Conservation (phyloP, 2,113 vertebrate species). For the Phaethornis superciliosus region DNA sequence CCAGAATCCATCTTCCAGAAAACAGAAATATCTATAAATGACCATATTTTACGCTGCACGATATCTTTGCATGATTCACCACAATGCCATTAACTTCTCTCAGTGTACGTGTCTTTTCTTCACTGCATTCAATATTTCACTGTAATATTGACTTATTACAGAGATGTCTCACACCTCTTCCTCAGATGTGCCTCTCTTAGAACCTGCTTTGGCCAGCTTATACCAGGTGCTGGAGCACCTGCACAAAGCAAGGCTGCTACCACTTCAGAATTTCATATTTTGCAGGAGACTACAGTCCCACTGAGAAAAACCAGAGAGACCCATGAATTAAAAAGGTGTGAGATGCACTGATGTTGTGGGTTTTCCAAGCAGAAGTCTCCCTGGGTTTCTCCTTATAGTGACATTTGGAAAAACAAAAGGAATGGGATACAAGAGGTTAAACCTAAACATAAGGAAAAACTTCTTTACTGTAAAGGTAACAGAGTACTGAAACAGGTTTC, state of each 20-base stretch:
- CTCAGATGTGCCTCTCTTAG: not conserved
- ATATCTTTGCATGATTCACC: not conserved
- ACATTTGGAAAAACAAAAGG: not conserved
- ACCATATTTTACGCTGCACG: not conserved
- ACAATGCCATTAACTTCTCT: not conserved
- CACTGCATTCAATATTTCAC: not conserved
- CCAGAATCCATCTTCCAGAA: not conserved
- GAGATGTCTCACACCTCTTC: not conserved
- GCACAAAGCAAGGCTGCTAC: not conserved
- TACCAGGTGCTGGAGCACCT: not conserved
- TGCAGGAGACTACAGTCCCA: not conserved
- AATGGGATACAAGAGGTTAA: too few relatives aligned
- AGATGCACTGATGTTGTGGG: not conserved
- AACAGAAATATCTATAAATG: not conserved
- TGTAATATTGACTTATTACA: fast-evolving
- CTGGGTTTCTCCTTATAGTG: not conserved
- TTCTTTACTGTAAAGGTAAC: too few relatives aligned
- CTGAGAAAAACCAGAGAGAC: not conserved
- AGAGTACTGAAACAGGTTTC: too few relatives aligned
- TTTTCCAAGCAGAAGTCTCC: not conserved
- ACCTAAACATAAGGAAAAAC: too few relatives aligned
- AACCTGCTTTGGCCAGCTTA: not conserved
- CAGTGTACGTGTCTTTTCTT: fast-evolving
- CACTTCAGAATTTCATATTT: not conserved
- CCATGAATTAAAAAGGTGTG: not conserved